Conservation (phyloP, 2,113 vertebrate species). For the Plectropomus leopardus region DNA sequence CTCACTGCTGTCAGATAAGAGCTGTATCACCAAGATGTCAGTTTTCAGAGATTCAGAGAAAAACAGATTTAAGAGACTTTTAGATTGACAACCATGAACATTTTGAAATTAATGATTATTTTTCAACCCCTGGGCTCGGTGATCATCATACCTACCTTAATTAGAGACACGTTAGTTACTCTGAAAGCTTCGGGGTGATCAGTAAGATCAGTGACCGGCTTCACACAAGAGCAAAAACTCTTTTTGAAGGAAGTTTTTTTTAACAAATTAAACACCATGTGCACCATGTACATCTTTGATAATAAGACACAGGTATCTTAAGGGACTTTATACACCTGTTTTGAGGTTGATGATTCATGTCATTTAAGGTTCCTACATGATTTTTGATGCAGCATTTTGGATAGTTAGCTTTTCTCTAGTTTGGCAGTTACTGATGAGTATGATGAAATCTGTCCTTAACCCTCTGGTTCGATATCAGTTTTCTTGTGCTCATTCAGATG, state of each 20-base stretch:
- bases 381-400: neutral
- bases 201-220: conserved; percentile 22
- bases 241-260: neutral
- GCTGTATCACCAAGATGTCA: conserved; percentile 2
- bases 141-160: neutral
- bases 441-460: too few relatives aligned
- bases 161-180: neutral
- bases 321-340: neutral
- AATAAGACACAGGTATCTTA: neutral
- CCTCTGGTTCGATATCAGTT: too few relatives aligned
- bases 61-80: conserved; percentile 16
- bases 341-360: neutral
- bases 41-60: conserved; percentile 4
- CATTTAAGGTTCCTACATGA: neutral
- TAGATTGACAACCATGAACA: neutral
- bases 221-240: conserved; percentile 1
- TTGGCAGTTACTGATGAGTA: neutral
- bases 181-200: neutral
- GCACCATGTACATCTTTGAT: neutral
- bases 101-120: conserved; percentile 20
- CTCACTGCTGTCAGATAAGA: conserved; percentile 17
- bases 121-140: neutral
- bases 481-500: too few relatives aligned
- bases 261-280: neutral
- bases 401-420: neutral